Evolutionary conservation across 2,888 invertebrate species (phyloP).

Genomic region (Lasioglossum lativentre): DNA sequence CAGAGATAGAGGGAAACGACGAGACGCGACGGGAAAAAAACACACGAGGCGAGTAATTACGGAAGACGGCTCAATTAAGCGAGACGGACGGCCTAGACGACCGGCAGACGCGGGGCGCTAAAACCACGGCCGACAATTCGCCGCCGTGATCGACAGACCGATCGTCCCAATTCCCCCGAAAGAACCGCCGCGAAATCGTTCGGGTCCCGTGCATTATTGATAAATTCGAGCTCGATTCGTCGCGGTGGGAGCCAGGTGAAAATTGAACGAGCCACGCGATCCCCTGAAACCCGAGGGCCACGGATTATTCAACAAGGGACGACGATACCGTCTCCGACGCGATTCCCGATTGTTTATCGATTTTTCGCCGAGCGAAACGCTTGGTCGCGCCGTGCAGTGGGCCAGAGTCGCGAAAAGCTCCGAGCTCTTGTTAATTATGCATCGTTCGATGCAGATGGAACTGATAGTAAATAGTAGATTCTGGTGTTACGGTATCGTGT

Average conservation of each 20-base stretch:
- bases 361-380: neutral
- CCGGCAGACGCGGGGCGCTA: neutral
- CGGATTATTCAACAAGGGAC: neutral
- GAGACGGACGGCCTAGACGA: neutral
- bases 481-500: neutral
- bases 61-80: neutral
- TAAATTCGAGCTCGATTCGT: neutral
- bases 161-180: neutral
- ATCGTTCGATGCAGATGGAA: neutral
- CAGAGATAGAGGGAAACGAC: neutral
- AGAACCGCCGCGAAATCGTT: neutral
- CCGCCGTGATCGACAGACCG: constrained; percentile 1
- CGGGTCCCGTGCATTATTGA: neutral
- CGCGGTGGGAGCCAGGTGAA: neutral
- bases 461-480: neutral
- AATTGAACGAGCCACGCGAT: constrained; percentile 13
- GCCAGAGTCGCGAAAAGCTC: neutral
- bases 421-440: neutral
- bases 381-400: neutral
- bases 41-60: neutral
- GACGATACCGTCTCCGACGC: constrained; percentile 2
- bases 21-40: neutral
- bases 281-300: neutral
- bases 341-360: constrained; percentile 5
- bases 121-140: neutral